A percentile compares a stretch with the other conserved stretches of the same genome.
phyloP scores from a whole-genome alignment of 2,113 vertebrate genomes.

The Nannospalax galili region DNA sequence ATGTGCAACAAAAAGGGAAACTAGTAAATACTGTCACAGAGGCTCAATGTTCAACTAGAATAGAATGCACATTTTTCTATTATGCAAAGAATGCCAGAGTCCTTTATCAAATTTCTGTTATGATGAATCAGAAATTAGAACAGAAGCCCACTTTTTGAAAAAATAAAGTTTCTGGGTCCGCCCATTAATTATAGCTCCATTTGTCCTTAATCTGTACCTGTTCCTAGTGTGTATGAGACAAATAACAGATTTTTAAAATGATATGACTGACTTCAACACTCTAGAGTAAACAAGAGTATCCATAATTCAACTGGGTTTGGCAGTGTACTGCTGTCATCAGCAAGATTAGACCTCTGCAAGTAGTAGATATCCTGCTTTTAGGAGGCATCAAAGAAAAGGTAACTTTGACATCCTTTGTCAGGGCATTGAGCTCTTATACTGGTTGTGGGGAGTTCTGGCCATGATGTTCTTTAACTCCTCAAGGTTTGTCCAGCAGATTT shows the following conservation, averaged over 20 bases:
- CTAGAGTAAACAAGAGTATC: neutral
- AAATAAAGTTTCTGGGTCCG: neutral
- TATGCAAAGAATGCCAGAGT: neutral
- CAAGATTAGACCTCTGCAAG: neutral
- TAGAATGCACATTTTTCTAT: neutral
- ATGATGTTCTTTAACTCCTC: neutral
- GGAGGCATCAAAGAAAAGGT: fast-evolving
- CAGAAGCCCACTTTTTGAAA: neutral
- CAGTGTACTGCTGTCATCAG: neutral
- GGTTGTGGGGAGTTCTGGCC: neutral
- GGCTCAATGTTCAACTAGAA: neutral
- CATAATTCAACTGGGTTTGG: neutral
- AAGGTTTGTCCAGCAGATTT: neutral
- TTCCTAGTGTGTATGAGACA: neutral
- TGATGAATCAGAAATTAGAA: neutral
- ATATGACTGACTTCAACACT: neutral
- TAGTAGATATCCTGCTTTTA: neutral
- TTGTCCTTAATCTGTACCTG: neutral
- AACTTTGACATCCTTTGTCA: fast-evolving
- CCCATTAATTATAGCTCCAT: neutral
- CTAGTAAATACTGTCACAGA: neutral
- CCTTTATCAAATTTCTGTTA: neutral
- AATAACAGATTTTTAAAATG: neutral
- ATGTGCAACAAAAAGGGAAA: neutral
- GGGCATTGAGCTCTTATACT: neutral